Base-by-base conservation (phyloP, 2,888 invertebrate species). In the Ectropis crepuscularia region DNA sequence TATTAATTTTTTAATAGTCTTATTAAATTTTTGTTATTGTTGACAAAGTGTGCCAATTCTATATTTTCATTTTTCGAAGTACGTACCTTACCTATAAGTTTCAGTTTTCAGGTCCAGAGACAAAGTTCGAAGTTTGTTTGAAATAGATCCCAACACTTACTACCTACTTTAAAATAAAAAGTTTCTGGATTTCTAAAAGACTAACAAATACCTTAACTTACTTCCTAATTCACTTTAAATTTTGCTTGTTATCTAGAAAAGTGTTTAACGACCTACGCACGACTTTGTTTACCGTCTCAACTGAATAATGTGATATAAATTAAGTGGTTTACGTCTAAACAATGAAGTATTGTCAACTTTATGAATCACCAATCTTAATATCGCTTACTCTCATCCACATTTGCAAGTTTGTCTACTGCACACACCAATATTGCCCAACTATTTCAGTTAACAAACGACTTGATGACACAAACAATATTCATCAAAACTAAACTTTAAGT, bases 361-460 rank as follows among this genome's bases (percentile, higher is more conserved):
- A 82, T 85, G 79, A 84, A 80, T 82, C 79, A 83, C 82, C 79
- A 78, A 83, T 83, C 82, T 85, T 82, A 83, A 85, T 85, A 82
- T 78, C 76, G 75, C 78, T 79, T 75, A 78, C 81, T 81, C 81
- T 82, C 77, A 79, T 85, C 77, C 75, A 80, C 80, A 86, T 87
- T 87, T 86, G 85, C 83, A 84, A 85, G 81, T 85, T 82, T 76
- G 80, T 77, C 80, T 77, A 78, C 75, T 79, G 77, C 81, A 85
- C 82, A 81, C 83, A 81, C 80, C 73, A 80, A 82, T 82, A 79
- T 79, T 78, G 77, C 70, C 72, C 73, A 66, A 68, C 45, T 61
- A 65, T 53, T 10, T 57, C 62, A 65, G 64, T 62, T 62, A 48
- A 51, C 68, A 16, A 76, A 71, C 64, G 61, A 60, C 71, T 62